phyloP scores from a whole-genome alignment of 1,140 invertebrate species.

The Rhagoletis zephyria region DNA sequence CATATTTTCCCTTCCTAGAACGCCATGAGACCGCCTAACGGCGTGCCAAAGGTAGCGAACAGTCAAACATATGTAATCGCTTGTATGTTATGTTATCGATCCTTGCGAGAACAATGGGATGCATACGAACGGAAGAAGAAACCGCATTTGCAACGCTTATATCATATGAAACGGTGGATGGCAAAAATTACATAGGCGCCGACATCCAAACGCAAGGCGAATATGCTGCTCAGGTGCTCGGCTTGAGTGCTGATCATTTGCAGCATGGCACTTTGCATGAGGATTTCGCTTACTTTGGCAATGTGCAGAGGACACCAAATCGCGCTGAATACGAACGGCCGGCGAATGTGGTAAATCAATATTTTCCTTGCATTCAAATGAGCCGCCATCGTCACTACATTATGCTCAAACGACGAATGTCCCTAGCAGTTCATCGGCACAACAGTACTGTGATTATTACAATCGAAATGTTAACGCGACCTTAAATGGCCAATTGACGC shows the following conservation, averaged over 20 bases:
- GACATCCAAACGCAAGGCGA: constrained; percentile 92
- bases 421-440: constrained; percentile 8
- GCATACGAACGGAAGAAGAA: constrained; percentile 87
- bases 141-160: constrained; percentile 88
- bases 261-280: constrained; percentile 61
- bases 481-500: constrained; percentile 36
- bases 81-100: constrained; percentile 88
- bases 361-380: constrained; percentile 55
- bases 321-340: constrained; percentile 48
- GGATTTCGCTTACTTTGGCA: constrained; percentile 58
- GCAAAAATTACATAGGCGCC: constrained; percentile 88
- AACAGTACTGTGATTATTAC: constrained; percentile 51
- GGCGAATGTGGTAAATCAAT: constrained; percentile 58
- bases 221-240: constrained; percentile 89
- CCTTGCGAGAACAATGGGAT: constrained; percentile 92
- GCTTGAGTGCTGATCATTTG: constrained; percentile 79
- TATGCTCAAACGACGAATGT: constrained; percentile 10
- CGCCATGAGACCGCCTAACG: constrained; percentile 87
- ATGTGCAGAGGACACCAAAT: constrained; percentile 15
- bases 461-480: constrained; percentile 19
- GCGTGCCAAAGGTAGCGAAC: constrained; percentile 66
- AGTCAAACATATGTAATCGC: constrained; percentile 75
- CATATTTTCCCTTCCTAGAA: constrained; percentile 92
- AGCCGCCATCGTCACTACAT: constrained; percentile 43
- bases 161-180: constrained; percentile 94